phyloP scores from a whole-genome alignment of 2,888 invertebrate genomes.

The Orthosia cruda region DNA sequence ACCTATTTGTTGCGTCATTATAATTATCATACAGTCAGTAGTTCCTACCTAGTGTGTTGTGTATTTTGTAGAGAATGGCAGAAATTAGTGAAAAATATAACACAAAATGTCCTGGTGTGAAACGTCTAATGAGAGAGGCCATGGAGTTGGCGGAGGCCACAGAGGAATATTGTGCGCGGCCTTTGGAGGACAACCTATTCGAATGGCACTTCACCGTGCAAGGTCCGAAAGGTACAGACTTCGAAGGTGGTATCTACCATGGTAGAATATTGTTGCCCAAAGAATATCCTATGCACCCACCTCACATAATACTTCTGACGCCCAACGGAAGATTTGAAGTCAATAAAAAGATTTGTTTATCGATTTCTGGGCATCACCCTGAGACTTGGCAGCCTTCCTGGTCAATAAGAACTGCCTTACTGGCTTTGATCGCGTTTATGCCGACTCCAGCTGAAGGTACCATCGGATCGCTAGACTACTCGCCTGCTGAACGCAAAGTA shows the following conservation, averaged over 20 bases:
- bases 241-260: conserved; percentile 98
- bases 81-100: conserved; percentile 90
- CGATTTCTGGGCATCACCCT: conserved; percentile 99
- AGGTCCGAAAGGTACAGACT: conserved; percentile 97
- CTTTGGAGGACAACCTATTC: conserved; percentile 98
- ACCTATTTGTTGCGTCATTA: conserved; percentile 73
- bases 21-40: conserved; percentile 55
- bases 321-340: conserved; percentile 98
- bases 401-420: conserved; percentile 98
- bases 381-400: conserved; percentile 99
- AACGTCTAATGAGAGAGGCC: conserved; percentile 98
- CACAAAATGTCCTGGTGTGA: conserved; percentile 95
- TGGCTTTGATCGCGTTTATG: conserved; percentile 98
- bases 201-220: conserved; percentile 99
- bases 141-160: conserved; percentile 96
- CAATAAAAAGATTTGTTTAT: conserved; percentile 98
- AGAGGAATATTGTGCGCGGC: conserved; percentile 97
- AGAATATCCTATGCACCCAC: conserved; percentile 99
- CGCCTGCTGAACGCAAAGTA: conserved; percentile 95
- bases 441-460: conserved; percentile 97
- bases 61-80: conserved; percentile 76
- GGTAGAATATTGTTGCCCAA: conserved; percentile 97
- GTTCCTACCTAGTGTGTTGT: conserved; percentile 54
- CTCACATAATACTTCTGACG: conserved; percentile 97
- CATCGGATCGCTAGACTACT: conserved; percentile 97